phyloP scores from a whole-genome alignment of 30 jellyfish, hydroid and myxozoan genomes.

The Catostylus mosaicus region DNA sequence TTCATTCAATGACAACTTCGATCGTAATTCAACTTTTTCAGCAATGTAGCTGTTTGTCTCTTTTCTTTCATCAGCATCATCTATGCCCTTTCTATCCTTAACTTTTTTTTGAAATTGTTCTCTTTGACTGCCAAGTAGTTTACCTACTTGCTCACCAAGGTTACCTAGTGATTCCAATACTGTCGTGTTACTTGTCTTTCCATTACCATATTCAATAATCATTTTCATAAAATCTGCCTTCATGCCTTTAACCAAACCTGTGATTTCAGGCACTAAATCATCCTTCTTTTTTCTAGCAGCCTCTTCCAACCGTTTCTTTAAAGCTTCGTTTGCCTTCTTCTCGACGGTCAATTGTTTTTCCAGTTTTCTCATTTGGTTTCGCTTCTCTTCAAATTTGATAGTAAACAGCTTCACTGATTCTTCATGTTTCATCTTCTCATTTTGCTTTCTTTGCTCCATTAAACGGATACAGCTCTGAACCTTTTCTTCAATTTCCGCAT shows the following conservation, averaged over 20 bases:
- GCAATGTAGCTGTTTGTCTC: background rate
- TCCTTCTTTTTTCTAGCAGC: background rate
- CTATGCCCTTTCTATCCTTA: background rate
- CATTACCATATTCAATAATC: background rate
- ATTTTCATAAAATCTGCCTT: background rate
- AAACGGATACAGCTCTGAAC: background rate
- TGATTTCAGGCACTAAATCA: background rate
- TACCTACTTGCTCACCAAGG: background rate
- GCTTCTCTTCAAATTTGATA: background rate
- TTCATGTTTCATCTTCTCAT: conserved; percentile 6
- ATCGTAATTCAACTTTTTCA: background rate
- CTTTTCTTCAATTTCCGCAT: conserved; percentile 21
- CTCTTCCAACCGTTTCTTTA: background rate
- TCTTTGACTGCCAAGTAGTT: background rate
- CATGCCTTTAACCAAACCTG: background rate
- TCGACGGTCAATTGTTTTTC: background rate
- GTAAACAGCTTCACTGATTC: conserved; percentile 1
- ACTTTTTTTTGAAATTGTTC: background rate
- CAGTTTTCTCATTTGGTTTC: background rate
- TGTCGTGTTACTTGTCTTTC: background rate
- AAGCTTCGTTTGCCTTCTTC: background rate
- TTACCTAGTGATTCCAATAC: background rate
- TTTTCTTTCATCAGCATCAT: background rate
- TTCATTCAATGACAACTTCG: background rate
- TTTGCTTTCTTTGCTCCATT: background rate